These are phyloP conservation scores for Cyphomyrus plagiostoma DNA, from an alignment of 2,113 vertebrate genomes.

Conservation along the genomic window DNA sequence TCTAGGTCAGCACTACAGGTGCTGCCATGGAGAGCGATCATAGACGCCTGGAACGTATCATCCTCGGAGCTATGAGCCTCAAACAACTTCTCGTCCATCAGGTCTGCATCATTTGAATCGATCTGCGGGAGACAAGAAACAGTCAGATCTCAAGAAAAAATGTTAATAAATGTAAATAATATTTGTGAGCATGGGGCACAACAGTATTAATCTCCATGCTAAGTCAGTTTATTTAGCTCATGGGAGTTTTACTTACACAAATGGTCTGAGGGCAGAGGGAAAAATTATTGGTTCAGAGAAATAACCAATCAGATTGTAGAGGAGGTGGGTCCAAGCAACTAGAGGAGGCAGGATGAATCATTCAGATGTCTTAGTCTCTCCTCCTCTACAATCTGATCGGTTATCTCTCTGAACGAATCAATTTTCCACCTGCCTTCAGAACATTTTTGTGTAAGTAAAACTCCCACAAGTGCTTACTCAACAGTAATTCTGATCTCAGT, in stretches of 20 bases:
- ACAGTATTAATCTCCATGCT: neutral
- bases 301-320: too few species aligned
- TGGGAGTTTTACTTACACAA: too few species aligned
- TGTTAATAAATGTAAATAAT: neutral
- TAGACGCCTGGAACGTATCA: conserved; percentile 68
- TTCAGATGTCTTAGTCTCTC: too few species aligned
- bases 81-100: conserved; percentile 66
- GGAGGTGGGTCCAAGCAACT: too few species aligned
- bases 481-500: neutral
- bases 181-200: neutral
- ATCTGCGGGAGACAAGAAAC: conserved; percentile 62
- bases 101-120: conserved; percentile 71
- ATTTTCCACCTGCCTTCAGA: too few species aligned
- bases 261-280: too few species aligned
- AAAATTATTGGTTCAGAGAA: too few species aligned
- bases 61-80: conserved; percentile 62
- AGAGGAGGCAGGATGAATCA: too few species aligned
- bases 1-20: conserved; percentile 61
- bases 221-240: neutral
- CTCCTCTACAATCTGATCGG: too few species aligned
- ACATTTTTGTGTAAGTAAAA: too few species aligned
- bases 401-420: too few species aligned
- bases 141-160: neutral
- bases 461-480: neutral
- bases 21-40: conserved; percentile 72